Base-by-base conservation (phyloP, 2,797 vertebrate genomes). In the Odontamblyopus lacepedii region DNA sequence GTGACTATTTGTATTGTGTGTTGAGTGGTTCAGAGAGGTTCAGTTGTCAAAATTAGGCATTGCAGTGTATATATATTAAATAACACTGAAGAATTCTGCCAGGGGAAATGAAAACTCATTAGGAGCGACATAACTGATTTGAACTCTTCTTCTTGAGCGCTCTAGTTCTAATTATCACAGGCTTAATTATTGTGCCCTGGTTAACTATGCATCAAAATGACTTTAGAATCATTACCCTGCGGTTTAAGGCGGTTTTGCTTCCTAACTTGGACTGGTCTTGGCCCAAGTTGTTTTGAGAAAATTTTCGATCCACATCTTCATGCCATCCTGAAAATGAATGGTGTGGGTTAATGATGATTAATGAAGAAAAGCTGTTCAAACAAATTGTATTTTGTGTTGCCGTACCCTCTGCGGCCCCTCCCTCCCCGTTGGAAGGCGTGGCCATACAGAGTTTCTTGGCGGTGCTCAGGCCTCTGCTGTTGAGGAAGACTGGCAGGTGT, bases 401-500 rank as follows among this genome's bases (percentile, higher is more conserved):
- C 3, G 68, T 83, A 98, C 98, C 98, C 77, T 99, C 97, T 1
- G 92, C 57, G 26, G 92, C 91, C 0, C 91, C 71, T 72, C 95
- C 76, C 66, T 99, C 98, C n/a, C 96, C 95, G 1, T 97, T 97
- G 57, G 93, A 85, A 23, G 96, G 90, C 0, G 95, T 77, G 12
- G 94, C 93, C 61, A 92, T 94, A 77, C 96, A 96, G 78, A 97
- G 92, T 72, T 94, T 97, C 73, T 95, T 96, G 64, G 96, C 94
- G 1, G 92, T 94, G 87, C 95, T 96, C 44, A 99, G 94, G 12
- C 96, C 97, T 23, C 96, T 93, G 87, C 98, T 99, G 78, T 99
- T 95, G 26, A 99, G 95, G 80, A 99, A 99, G 5, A 99, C 96
- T 0, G 97, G 98, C 84, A 99, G 89, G 94, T 99, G 98, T 48